Evolutionary conservation across 2,113 vertebrate species (phyloP), one percentile per base, ranked within the genome.

Genomic region (Labeo rohita): DNA sequence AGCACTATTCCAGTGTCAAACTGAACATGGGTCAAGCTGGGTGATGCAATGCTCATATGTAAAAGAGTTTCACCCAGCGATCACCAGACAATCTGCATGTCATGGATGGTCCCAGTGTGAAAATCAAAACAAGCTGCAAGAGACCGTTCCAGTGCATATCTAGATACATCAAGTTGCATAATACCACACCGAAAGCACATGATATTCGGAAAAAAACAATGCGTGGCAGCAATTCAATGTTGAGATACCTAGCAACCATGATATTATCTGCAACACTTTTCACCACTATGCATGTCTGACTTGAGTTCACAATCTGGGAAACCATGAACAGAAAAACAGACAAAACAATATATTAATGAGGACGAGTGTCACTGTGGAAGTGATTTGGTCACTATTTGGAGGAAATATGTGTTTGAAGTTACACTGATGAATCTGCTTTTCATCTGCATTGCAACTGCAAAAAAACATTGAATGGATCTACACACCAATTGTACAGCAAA

Each of bases 401-500:
- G 16, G 15, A 70, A 68, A 70, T 36, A 7, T 82, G 47, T 82
- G 63, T 52, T 82, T 54, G 63, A 68, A 52, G 63, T 52, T 70
- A 36, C 15, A 82, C 59, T 1, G 63, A 82, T 23, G 47, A 21
- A 82, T 82, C 63, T 82, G 80, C 16, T 70, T 82, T 39, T 68
- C 15, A 82, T 82, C 63, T 36, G 28, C 28, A 12, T 56, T 61
- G 11, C 54, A 80, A 80, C 47, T 76, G 12, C 6, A 80, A 23
- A 39, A 39, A 39, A 39, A 2, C 4, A n/a, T 39, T 4, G 2
- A 80, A 87, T 83, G 85, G 89, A 88, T 91, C 82, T 92, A 49
- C 66, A 88, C 80, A n/a, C n/a, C n/a, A n/a, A 89, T 39, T 39
- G 39, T 39, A 39, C 36, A 84, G 16, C 83, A 85, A 90, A 91